Evolutionary conservation across 2,888 invertebrate genomes (phyloP), one percentile per base, ranked within the genome.

Genomic region (Euzophera pinguis): DNA sequence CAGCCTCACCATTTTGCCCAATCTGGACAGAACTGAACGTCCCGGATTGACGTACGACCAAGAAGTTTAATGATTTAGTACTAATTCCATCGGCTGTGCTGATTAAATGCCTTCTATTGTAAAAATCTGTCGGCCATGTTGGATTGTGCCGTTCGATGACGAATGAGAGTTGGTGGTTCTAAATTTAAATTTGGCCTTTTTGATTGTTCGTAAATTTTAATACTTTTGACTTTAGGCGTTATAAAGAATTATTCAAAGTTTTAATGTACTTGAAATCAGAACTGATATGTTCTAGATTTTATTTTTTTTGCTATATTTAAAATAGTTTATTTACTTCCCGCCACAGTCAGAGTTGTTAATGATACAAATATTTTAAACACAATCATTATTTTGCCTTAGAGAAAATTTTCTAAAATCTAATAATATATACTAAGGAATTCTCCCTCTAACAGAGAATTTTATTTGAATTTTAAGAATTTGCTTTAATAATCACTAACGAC

Each of bases 1-100:
- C 93, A 0, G 95, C 93, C 1, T 95, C 95, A 22, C 92, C 93
- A 35, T 93, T 92, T 77, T 95, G 93, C 65, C 96, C 96, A 1
- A 84, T 95, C 1, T 96, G 95, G 94, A 92, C 92, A n/a, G 95
- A 96, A 76, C 81, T 87, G 5, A 84, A 86, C 41, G 67, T 89
- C 51, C 84, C 88, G 32, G 89, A 88, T 82, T 90, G 89, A 89
- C 84, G 56, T 68, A 68, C 60, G 64, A 54, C 42, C 34, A 54
- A 51, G 22, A 49, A 53, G 16, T 43, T 32, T 9, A 32, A 58
- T 42, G 61, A 61, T 56, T 53, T 71, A 63, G 62, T 71, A 67
- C 59, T 67, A 62, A 57, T 66, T 10, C 57, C 67, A 12, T 67
- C 68, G 47, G 64, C 64, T 55, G 60, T 74, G 39, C 37, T 76